Evolutionary conservation across 2,797 vertebrate genomes (phyloP).

Genomic region (Chloroceryle amazona): DNA sequence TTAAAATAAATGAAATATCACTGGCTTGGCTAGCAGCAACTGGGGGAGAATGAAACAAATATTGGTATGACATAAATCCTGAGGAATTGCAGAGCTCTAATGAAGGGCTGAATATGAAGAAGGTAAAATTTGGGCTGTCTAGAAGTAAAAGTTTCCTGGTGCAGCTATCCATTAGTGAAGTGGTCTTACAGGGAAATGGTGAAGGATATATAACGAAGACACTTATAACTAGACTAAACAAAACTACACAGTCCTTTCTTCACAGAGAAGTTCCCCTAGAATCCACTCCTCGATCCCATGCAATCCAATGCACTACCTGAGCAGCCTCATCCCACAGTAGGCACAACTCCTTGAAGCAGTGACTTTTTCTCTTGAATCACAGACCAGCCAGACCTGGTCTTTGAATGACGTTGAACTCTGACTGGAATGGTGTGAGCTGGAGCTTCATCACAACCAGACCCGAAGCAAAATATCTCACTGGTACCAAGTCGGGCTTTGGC

Average conservation of each 20-base stretch:
- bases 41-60: constrained; percentile 59
- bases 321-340: neutral
- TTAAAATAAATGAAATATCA: constrained; percentile 73
- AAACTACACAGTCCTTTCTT: constrained; percentile 26
- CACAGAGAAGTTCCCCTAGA: constrained; percentile 1
- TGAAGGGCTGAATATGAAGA: constrained; percentile 62
- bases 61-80: constrained; percentile 73
- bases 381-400: neutral
- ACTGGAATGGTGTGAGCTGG: neutral
- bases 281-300: neutral
- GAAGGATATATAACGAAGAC: constrained; percentile 47
- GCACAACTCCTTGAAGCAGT: neutral
- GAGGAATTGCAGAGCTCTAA: constrained; percentile 56
- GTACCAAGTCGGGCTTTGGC: neutral
- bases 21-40: constrained; percentile 59
- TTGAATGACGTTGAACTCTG: neutral
- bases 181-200: constrained; percentile 40
- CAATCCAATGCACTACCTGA: neutral
- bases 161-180: constrained; percentile 15
- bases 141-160: constrained; percentile 57
- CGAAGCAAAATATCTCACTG: neutral
- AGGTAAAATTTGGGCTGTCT: constrained; percentile 70
- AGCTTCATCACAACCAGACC: neutral
- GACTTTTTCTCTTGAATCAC: neutral
- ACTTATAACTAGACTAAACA: constrained; percentile 65